Evolutionary conservation across 2,113 vertebrate genomes (phyloP), one percentile per base, ranked within the genome.

Genomic region (Xenopus borealis): DNA sequence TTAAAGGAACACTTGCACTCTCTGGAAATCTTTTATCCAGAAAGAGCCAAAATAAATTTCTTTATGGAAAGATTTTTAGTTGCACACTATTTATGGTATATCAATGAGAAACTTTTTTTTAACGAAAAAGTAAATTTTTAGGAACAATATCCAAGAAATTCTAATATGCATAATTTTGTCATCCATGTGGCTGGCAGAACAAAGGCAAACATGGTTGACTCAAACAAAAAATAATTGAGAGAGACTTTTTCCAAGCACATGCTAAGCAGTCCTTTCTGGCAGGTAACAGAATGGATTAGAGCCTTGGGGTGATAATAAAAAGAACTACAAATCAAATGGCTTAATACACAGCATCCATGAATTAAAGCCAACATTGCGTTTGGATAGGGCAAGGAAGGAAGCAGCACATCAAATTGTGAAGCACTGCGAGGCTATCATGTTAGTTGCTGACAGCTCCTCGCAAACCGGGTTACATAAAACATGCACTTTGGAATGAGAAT

Each of bases 241-340:
- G 58, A 76, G 53, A 69, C 63, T 62, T 57, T 63, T 75, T 69
- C 47, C 61, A 64, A 70, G 46, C 66, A 77, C 59, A 77, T 70
- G 67, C 66, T 70, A 70, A 77, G 63, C 74, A 77, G 66, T 57
- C 47, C 63, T 77, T 67, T 77, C 53, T 77, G 74, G 74, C 74
- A 70, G 67, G 66, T 70, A 63, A 59, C 66, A 64, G 59, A 77
- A 69, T 64, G 67, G 67, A 77, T 77, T 77, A 70, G 61, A 77
- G 70, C 74, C 74, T 77, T 70, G 33, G 74, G 74, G 74, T 77
- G 74, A 77, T 77, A 77, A 77, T 77, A 70, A 61, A 77, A 63
- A 77, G 74, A 63, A 59, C 67, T 77, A 70, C 74, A 64, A 77
- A 77, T 64, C 66, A 70, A 77, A 77, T 64, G 59, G 61, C 50